Conservation (phyloP, 2,113 vertebrate species). For the Scalopus aquaticus region DNA sequence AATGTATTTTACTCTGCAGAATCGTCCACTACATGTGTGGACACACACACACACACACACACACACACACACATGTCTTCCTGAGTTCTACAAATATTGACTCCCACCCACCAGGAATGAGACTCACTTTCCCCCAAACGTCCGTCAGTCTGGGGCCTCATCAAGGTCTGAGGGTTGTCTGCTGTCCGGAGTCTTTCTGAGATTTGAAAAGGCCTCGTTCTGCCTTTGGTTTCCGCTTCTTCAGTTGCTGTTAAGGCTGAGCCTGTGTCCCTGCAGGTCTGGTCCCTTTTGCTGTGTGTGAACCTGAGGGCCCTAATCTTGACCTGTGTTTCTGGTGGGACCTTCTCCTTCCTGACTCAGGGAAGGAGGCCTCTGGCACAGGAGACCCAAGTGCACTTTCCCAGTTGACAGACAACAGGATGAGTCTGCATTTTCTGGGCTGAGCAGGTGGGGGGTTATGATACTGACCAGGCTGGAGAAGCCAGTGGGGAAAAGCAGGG, state of each 20-base stretch:
- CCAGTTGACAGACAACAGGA: too few relatives aligned
- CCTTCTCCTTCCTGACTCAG: not conserved
- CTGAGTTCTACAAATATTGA: not conserved
- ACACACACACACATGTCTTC: too few relatives aligned
- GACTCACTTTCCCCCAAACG: not conserved
- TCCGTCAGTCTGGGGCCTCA: not conserved
- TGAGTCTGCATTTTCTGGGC: not conserved
- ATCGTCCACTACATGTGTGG: too few relatives aligned
- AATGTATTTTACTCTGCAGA: too few relatives aligned
- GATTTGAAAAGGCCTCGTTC: not conserved
- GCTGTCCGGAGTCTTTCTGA: not conserved
- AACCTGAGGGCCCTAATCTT: not conserved
- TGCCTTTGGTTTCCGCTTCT: not conserved
- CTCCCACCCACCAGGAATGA: not conserved
- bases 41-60: too few relatives aligned
- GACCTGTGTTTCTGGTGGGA: rapidly evolving
- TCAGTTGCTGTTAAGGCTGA: not conserved
- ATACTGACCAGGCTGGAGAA: not conserved
- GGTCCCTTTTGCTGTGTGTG: not conserved
- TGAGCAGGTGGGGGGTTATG: not conserved
- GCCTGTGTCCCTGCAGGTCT: not conserved
- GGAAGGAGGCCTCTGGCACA: not conserved
- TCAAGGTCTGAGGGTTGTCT: not conserved
- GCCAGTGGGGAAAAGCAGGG: not conserved
- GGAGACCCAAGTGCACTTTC: not conserved